Evolutionary conservation across 53 echinoderm and acorn worm species (phyloP).

Genomic region (Paracentrotus lividus): DNA sequence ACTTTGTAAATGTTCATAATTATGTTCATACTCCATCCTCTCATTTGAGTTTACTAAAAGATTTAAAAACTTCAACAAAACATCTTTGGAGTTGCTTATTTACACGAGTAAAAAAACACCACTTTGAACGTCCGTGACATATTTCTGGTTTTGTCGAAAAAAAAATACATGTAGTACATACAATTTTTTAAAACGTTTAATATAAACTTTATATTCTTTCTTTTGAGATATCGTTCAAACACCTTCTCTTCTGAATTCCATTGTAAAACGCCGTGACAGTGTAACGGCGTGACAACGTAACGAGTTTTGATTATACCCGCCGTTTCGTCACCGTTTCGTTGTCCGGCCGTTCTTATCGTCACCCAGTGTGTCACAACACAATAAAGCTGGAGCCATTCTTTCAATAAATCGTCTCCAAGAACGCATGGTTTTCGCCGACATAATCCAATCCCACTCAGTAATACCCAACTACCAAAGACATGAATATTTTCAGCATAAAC

Average conservation of each 20-base stretch:
- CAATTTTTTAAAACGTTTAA: no score
- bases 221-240: no score
- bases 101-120: not conserved
- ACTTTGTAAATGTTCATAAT: not conserved
- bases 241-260: not conserved
- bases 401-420: conserved; percentile 94
- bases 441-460: conserved; percentile 99
- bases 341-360: conserved; percentile 73
- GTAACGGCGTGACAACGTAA: not conserved
- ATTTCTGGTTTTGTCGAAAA: not conserved
- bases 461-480: conserved; percentile 97
- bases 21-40: not conserved
- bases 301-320: conserved; percentile 78
- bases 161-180: no score
- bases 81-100: conserved; percentile 30
- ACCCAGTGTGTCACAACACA: conserved; percentile 73
- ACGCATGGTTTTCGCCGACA: conserved; percentile 95
- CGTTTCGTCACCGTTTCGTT: conserved; percentile 81
- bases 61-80: not conserved
- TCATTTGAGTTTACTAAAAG: not conserved
- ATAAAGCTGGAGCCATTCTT: conserved; percentile 84
- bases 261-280: not conserved
- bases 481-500: conserved; percentile 98
- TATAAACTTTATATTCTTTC: no score
- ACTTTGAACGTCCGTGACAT: not conserved